These are phyloP conservation scores for Laothoe populi DNA, from an alignment of 2,888 invertebrate genomes.

Conservation along the genomic window DNA sequence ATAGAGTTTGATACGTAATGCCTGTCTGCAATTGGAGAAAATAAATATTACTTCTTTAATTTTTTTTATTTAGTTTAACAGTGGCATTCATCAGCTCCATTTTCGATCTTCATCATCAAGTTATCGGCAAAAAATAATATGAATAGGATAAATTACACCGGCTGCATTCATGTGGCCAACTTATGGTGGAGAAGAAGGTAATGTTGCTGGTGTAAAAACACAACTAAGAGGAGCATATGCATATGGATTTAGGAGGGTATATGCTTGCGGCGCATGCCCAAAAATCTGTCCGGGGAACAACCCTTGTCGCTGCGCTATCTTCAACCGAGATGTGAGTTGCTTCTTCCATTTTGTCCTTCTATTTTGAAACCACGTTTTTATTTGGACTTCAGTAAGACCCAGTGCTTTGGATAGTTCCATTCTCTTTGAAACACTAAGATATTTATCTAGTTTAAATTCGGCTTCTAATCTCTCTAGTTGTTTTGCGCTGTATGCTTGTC, in stretches of 20 bases:
- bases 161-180: neutral
- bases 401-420: conserved; percentile 96
- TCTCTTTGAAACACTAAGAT: conserved; percentile 97
- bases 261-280: conserved; percentile 85
- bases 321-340: conserved; percentile 94
- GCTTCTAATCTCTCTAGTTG: conserved; percentile 96
- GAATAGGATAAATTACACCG: neutral
- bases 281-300: conserved; percentile 89
- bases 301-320: conserved; percentile 95
- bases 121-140: neutral
- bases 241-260: conserved; percentile 87
- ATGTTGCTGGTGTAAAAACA: conserved; percentile 83
- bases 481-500: conserved; percentile 98
- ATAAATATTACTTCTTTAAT: neutral
- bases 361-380: conserved; percentile 99
- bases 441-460: conserved; percentile 98
- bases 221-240: conserved; percentile 86
- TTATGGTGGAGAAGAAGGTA: conserved; percentile 72
- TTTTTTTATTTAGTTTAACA: neutral
- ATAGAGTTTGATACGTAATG: too few relatives aligned
- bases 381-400: conserved; percentile 96
- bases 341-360: conserved; percentile 99
- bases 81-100: too few relatives aligned
- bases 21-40: too few relatives aligned
- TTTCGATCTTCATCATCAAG: too few relatives aligned